Evolutionary conservation across 2,888 invertebrate species (phyloP).

Genomic region (Onchidella celtica): DNA sequence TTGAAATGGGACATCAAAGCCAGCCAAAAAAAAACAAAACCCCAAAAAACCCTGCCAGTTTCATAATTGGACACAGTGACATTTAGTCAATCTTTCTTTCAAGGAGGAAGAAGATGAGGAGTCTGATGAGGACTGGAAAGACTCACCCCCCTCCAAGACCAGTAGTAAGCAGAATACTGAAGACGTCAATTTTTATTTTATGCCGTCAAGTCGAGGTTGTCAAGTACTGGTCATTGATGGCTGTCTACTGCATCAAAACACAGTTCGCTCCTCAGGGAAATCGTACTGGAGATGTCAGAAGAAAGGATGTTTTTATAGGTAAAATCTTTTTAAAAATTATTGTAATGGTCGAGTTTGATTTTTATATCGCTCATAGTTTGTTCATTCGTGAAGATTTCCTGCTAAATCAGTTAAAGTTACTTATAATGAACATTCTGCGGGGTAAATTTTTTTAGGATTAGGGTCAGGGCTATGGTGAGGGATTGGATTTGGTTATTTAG

Average conservation of each 20-base stretch:
- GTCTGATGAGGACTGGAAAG: conserved; percentile 31
- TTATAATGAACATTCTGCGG: no score
- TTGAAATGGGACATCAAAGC: no score
- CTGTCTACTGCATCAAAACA: conserved; percentile 37
- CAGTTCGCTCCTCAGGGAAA: conserved; percentile 23
- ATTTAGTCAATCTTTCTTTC: no score
- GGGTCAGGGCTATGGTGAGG: no score
- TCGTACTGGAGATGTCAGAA: conserved; percentile 47
- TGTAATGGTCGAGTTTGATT: no score
- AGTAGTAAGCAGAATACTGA: neutral
- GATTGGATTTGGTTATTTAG: no score
- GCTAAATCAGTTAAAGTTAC: no score
- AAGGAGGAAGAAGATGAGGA: conserved; percentile 32
- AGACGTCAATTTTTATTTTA: conserved; percentile 39
- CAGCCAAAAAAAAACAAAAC: neutral
- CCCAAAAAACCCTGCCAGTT: neutral
- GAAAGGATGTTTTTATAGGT: conserved; percentile 43
- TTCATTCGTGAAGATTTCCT: no score
- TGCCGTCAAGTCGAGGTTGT: conserved; percentile 41
- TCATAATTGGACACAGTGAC: no score
- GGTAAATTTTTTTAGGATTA: no score
- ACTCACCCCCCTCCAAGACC: neutral
- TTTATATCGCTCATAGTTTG: no score
- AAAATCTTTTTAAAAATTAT: no score
- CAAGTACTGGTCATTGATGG: conserved; percentile 39